Conservation (phyloP, 2,888 invertebrate species). For the Agelastica alni region DNA sequence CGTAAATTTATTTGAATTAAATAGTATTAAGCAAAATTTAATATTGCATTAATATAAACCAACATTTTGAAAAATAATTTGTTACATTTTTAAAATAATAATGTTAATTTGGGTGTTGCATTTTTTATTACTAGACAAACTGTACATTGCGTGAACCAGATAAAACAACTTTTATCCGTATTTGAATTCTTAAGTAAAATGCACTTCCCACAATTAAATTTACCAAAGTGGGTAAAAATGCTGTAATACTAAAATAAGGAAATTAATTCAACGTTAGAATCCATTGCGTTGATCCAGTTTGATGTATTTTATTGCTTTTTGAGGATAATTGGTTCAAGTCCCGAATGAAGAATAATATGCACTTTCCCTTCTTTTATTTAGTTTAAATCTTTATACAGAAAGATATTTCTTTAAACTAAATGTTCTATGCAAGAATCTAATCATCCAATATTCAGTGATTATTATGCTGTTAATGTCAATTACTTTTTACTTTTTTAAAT, state of each 20-base stretch:
- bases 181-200: constrained; percentile 6
- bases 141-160: background rate
- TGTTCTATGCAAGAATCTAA: no score
- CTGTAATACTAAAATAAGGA: constrained; percentile 16
- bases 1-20: no score
- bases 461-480: no score
- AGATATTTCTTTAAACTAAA: no score
- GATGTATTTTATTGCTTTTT: constrained; percentile 12
- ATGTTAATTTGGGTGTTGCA: background rate
- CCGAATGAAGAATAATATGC: constrained; percentile 12
- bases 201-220: constrained; percentile 12
- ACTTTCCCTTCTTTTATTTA: no score
- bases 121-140: no score
- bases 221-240: constrained; percentile 14
- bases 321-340: constrained; percentile 10
- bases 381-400: no score
- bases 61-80: no score
- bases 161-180: background rate
- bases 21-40: no score
- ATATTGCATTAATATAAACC: no score
- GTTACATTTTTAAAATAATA: background rate
- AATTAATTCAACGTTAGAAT: constrained; percentile 2
- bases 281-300: constrained; percentile 7
- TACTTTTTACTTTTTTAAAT: no score
- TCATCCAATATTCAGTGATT: no score